Conservation (phyloP, 1,140 invertebrate species). For the Delia radicum region DNA sequence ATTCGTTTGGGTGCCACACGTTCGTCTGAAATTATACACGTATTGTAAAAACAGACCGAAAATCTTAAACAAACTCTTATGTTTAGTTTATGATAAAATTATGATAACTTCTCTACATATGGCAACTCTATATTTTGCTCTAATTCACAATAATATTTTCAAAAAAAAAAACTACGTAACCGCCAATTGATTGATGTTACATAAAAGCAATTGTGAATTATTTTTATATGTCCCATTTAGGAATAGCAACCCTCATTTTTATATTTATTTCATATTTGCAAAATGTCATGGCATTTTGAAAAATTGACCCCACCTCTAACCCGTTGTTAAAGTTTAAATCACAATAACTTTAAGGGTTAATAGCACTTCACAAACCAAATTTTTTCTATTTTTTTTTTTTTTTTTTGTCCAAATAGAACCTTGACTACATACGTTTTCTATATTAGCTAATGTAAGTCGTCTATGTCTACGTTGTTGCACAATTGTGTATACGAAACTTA, state of each 20-base stretch:
- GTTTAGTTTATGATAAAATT: too few species aligned
- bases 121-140: background rate
- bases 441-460: slow-evolving; percentile 32
- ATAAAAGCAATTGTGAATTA: slow-evolving; percentile 8
- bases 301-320: slow-evolving; percentile 50
- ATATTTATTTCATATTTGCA: background rate
- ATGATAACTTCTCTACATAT: too few species aligned
- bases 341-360: slow-evolving; percentile 43
- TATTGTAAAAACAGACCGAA: too few species aligned
- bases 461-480: background rate
- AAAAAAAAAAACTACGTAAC: too few species aligned
- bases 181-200: background rate
- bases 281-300: slow-evolving; percentile 30
- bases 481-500: background rate
- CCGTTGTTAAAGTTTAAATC: slow-evolving; percentile 25
- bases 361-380: slow-evolving; percentile 43
- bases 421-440: too few species aligned
- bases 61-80: too few species aligned
- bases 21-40: too few species aligned
- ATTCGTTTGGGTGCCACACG: too few species aligned
- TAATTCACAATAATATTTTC: slow-evolving; percentile 18
- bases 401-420: background rate
- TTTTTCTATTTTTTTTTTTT: background rate
- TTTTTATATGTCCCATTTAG: slow-evolving; percentile 45
- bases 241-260: slow-evolving; percentile 34